Percentiles rank a stretch among this genome's conserved stretches.
Evolutionary conservation across 2,888 invertebrate species (phyloP).

Genomic region (Andrena marginata): DNA sequence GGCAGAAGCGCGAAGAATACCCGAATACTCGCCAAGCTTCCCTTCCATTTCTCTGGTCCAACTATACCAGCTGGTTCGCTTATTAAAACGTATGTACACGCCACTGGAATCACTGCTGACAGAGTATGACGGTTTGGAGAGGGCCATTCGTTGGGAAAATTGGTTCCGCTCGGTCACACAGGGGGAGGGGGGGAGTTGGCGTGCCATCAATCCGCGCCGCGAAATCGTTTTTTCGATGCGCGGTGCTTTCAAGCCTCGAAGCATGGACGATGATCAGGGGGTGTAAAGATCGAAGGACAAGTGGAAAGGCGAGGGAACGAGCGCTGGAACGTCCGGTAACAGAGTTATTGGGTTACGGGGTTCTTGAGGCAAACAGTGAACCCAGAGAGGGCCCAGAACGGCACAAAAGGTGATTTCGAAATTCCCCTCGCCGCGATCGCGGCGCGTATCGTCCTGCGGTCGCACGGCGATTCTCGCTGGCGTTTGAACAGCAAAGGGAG

Average conservation of each 20-base stretch:
- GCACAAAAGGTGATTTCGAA: conserved; percentile 34
- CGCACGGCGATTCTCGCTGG: conserved; percentile 5
- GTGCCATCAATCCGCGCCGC: background rate
- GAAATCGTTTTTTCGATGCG: conserved; percentile 1
- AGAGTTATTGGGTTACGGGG: conserved; percentile 45
- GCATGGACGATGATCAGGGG: background rate
- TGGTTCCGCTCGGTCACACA: background rate
- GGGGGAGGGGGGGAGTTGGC: background rate
- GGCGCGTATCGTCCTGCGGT: conserved; percentile 29
- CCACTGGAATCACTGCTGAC: background rate
- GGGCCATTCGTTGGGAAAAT: background rate
- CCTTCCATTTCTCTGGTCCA: too few relatives aligned
- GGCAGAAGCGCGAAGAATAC: too few relatives aligned
- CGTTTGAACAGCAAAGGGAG: background rate
- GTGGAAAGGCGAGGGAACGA: background rate
- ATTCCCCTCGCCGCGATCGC: conserved; percentile 28
- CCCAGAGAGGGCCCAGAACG: conserved; percentile 12
- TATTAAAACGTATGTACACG: background rate
- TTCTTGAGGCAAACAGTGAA: background rate
- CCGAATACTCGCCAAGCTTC: too few relatives aligned
- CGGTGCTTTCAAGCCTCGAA: background rate
- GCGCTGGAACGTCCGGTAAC: background rate
- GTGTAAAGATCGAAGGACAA: conserved; percentile 8
- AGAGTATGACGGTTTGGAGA: background rate
- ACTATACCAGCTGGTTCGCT: too few relatives aligned